Evolutionary conservation across 2,797 vertebrate genomes (phyloP), one percentile per base, ranked within the genome.

Genomic region (Crocodylus rhombifer): DNA sequence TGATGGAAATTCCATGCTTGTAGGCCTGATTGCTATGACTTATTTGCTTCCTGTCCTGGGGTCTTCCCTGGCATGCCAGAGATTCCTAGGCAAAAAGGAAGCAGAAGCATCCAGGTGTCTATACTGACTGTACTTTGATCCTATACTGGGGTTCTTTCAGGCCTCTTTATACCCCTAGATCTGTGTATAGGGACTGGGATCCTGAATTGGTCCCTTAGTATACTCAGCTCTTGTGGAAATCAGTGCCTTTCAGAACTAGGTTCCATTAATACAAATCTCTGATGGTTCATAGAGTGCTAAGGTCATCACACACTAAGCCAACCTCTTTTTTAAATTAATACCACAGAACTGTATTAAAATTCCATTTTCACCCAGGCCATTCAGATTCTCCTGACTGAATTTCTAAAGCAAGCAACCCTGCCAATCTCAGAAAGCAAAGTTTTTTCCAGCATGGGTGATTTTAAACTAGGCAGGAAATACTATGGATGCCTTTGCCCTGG

Each of bases 401-500:
- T 42, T 21, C 17, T 25, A 21, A 36, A 25, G 33, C 20, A 71
- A 71, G 33, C 33, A 58, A 26, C 26, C 82, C 56, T 90, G 21
- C 74, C 4, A 26, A 30, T 18, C 42, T 42, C 73, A 90, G 89
- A 86, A 90, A 88, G 36, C 58, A 90, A 88, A 60, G 13, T 30
- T 7, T 80, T 82, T 86, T 30, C 71, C 57, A 76, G 28, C 36
- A 33, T 65, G 10, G 84, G 56, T 42, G 33, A 71, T 25, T 71
- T 56, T 86, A 62, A 85, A 62, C 67, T 42, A 87, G 55, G 56
- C 30, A 78, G 86, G 78, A 93, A 91, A 80, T 89, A 26, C 10
- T 94, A 64, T 2, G 91, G 88, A 84, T 92, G 69, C 58, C 15
- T 20, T 57, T 58, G 33, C 64, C 86, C 51, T 62, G 86, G 95